Evolutionary conservation across 2,797 vertebrate genomes (phyloP), one percentile per base, ranked within the genome.

Genomic region (Rachycentron canadum): DNA sequence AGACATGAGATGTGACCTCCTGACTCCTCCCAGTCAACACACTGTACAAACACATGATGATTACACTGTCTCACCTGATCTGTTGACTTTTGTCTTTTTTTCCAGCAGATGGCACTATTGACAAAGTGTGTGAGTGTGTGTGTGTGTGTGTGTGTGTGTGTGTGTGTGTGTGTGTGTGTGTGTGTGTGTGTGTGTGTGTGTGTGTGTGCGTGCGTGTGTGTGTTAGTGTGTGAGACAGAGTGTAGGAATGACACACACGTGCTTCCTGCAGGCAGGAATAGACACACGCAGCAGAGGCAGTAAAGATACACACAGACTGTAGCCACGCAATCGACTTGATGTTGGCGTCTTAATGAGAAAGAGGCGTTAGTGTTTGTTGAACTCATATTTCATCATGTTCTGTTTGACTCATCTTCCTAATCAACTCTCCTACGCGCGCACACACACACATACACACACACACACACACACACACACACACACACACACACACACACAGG

Each of bases 331-430:
- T 55, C 14, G 23, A 69, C 52, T 49, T 53, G 36, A 45, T n/a
- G 23, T 5, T 49, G 41, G 30, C 34, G 36, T 62, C 30, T n/a
- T 69, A 62, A 71, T 68, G 53, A 64, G 47, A 57, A 40, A 28
- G 23, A 60, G 50, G 56, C 4, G 10, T 65, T 38, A 5, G 23
- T 62, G 56, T 73, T 77, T 77, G 50, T 60, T 40, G 41, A 53
- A 55, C 34, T 77, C 69, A 61, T 63, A 58, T 82, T 83, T 80
- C 53, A 79, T 77, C 69, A 56, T 73, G 62, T 56, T 38, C 14
- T n/a, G 45, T 82, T 77, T 70, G 66, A 81, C 50, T 82, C 45
- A 41, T 76, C 64, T 72, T 73, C 58, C 50, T 78, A 63, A 74
- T 78, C 74, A 74, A 58, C 70, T 56, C 26, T 38, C 26, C 52